phyloP scores from a whole-genome alignment of 2,113 vertebrate genomes.

The Andinoacara biseriatus region DNA sequence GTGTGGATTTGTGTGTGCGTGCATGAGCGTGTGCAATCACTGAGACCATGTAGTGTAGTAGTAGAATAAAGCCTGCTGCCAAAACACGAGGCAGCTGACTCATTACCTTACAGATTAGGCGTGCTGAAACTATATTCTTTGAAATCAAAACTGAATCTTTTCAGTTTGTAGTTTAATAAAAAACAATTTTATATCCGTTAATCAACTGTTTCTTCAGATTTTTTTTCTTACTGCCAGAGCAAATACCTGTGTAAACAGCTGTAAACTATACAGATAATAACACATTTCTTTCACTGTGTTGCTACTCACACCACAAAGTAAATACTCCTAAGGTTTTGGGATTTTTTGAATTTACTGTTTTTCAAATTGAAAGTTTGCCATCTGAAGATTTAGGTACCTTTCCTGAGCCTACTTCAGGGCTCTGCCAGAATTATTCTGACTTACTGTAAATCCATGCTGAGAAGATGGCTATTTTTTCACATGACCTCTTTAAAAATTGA shows the following conservation, averaged over 20 bases:
- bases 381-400: not conserved
- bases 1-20: slow-evolving; percentile 5
- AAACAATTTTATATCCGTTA: not conserved
- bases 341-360: not conserved
- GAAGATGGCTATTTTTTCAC: not conserved
- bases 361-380: not conserved
- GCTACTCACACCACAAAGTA: not conserved
- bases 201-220: not conserved
- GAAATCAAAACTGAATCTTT: not conserved
- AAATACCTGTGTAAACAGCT: not conserved
- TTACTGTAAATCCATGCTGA: not conserved
- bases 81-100: not conserved
- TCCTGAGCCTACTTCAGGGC: not conserved
- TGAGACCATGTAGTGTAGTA: slow-evolving; percentile 9
- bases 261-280: not conserved
- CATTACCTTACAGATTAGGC: not conserved
- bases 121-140: not conserved
- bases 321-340: not conserved
- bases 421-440: slow-evolving; percentile 24
- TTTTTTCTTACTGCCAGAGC: not conserved
- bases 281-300: not conserved
- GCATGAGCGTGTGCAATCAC: not conserved
- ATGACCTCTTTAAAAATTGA: slow-evolving; percentile 13
- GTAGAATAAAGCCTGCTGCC: slow-evolving; percentile 15
- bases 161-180: not conserved